Evolutionary conservation across 2,888 invertebrate species (phyloP).

Genomic region (Celastrina argiolus): DNA sequence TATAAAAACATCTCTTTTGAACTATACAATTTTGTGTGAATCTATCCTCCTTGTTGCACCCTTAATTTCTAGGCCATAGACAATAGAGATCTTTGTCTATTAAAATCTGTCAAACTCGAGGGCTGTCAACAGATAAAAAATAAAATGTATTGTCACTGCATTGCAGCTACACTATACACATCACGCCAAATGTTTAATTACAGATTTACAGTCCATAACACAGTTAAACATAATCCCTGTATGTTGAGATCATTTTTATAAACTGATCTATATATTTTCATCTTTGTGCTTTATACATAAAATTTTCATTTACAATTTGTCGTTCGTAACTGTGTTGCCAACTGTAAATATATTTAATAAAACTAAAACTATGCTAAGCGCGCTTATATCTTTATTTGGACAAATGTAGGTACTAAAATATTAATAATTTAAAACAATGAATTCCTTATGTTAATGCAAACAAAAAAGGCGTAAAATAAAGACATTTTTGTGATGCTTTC

Average conservation of each 20-base stretch:
- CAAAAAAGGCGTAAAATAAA: constrained; percentile 8
- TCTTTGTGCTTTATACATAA: constrained; percentile 24
- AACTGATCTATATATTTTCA: constrained; percentile 27
- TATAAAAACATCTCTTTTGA: not conserved
- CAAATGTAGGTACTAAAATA: constrained; percentile 16
- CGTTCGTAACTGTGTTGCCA: constrained; percentile 24
- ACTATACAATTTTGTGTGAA: not conserved
- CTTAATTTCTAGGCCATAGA: not conserved
- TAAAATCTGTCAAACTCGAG: constrained; percentile 37
- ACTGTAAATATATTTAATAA: constrained; percentile 20
- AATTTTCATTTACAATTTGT: constrained; percentile 3
- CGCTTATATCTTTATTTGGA: constrained; percentile 9
- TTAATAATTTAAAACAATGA: not conserved
- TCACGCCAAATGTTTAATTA: constrained; percentile 25
- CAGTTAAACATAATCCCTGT: constrained; percentile 11
- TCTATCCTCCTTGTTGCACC: not conserved
- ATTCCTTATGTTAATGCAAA: not conserved
- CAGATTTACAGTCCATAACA: constrained; percentile 18
- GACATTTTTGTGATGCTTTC: constrained; percentile 16
- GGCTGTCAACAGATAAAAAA: constrained; percentile 40
- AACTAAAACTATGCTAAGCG: constrained; percentile 16
- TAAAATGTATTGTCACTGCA: constrained; percentile 49
- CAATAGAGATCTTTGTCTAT: constrained; percentile 1
- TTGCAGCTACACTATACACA: constrained; percentile 47
- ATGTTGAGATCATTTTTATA: constrained; percentile 25